Evolutionary conservation across 2,113 vertebrate genomes (phyloP).

Genomic region (Electrona antarctica): DNA sequence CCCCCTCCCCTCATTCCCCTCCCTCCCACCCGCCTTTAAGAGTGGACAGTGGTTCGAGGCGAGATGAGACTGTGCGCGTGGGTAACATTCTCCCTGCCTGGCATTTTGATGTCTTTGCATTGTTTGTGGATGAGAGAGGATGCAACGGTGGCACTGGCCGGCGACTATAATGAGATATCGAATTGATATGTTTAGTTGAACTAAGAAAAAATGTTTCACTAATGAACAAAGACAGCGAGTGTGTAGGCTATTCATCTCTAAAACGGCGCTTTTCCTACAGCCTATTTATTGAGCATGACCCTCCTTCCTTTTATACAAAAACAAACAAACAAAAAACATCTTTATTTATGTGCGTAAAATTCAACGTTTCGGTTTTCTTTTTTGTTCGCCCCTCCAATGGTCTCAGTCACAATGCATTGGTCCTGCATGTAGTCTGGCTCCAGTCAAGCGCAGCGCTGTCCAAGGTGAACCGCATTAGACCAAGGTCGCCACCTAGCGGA

Average conservation of each 20-base stretch:
- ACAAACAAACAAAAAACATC: background rate
- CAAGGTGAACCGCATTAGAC: conserved; percentile 40
- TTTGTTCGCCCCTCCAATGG: conserved; percentile 15
- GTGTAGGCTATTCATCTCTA: background rate
- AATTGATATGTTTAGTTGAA: conserved; percentile 16
- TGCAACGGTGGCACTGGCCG: background rate
- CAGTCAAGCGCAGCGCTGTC: conserved; percentile 49
- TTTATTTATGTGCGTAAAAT: background rate
- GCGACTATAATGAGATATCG: background rate
- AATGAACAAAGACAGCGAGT: background rate
- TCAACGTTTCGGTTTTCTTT: conserved; percentile 27
- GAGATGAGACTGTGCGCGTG: background rate
- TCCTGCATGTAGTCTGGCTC: conserved; percentile 47
- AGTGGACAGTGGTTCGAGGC: conserved; percentile 1
- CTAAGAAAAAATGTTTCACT: background rate
- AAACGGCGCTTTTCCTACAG: too few relatives aligned
- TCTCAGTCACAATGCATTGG: conserved; percentile 36
- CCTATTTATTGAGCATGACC: background rate
- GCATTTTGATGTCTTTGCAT: background rate
- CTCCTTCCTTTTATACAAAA: background rate
- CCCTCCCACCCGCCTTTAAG: conserved; percentile 4
- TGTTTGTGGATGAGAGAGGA: too few relatives aligned
- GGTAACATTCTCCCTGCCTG: conserved; percentile 6
- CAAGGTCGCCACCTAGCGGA: conserved; percentile 75
- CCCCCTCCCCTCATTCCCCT: background rate